Conservation (phyloP, 2,888 invertebrate genomes). For the Drosophila stalkeri region DNA sequence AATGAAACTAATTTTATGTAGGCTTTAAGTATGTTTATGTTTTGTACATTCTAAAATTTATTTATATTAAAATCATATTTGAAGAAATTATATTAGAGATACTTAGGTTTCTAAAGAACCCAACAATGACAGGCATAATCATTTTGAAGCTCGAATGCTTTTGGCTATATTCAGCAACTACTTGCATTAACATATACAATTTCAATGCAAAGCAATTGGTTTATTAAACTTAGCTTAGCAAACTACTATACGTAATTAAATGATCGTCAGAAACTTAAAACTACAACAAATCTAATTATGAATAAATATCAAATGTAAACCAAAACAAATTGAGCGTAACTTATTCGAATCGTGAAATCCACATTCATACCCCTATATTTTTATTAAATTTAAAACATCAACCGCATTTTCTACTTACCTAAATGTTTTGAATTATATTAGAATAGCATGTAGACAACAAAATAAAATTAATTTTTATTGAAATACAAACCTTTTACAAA, state of each 20-base stretch:
- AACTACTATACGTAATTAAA: slow-evolving; percentile 67
- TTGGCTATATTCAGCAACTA: slow-evolving; percentile 57
- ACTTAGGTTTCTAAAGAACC: slow-evolving; percentile 18
- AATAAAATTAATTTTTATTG: slow-evolving; percentile 50
- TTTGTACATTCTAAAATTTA: slow-evolving; percentile 60
- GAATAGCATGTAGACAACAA: slow-evolving; percentile 28
- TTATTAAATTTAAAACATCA: slow-evolving; percentile 12
- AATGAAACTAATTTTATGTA: slow-evolving; percentile 47
- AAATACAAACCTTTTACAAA: slow-evolving; percentile 21
- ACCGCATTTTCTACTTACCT: slow-evolving; percentile 45
- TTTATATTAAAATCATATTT: slow-evolving; percentile 53
- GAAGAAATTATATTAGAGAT: slow-evolving; percentile 22
- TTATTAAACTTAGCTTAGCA: slow-evolving; percentile 33
- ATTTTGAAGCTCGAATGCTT: slow-evolving; percentile 65
- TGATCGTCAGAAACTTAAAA: slow-evolving; percentile 26
- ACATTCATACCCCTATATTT: slow-evolving; percentile 32
- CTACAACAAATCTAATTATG: slow-evolving; percentile 9
- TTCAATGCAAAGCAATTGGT: slow-evolving; percentile 67
- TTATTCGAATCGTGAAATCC: slow-evolving; percentile 38
- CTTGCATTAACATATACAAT: slow-evolving; percentile 21
- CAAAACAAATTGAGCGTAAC: slow-evolving; percentile 40
- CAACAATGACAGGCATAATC: slow-evolving; percentile 60
- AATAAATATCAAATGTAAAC: slow-evolving; percentile 17
- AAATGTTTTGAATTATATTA: slow-evolving; percentile 26
- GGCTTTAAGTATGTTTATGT: slow-evolving; percentile 59